Conservation (phyloP, 1,140 invertebrate genomes). For the Scaptodrosophila lebanonensis region DNA sequence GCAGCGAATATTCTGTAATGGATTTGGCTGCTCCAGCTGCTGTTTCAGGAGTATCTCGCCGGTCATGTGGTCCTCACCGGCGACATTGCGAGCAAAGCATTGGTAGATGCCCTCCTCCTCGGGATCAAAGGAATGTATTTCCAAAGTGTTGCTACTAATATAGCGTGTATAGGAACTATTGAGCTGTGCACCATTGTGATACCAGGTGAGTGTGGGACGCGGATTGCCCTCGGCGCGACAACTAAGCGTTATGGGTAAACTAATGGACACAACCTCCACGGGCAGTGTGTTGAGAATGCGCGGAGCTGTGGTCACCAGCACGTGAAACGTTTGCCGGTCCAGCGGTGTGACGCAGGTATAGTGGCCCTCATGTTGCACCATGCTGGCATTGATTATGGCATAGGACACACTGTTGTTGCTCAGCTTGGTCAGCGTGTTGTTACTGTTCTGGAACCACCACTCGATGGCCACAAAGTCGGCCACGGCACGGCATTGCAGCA, state of each 20-base stretch:
- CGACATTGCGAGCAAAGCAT: conserved; percentile 69
- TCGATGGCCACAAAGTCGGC: conserved; percentile 57
- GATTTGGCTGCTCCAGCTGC: conserved; percentile 49
- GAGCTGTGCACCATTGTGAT: conserved; percentile 60
- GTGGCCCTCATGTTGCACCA: conserved; percentile 45
- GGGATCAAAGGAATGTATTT: conserved; percentile 68
- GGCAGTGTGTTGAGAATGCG: conserved; percentile 42
- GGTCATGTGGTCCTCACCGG: conserved; percentile 63
- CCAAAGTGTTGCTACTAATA: conserved; percentile 62
- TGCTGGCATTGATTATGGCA: conserved; percentile 44
- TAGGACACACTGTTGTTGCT: conserved; percentile 61
- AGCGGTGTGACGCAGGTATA: conserved; percentile 58
- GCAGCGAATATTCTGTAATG: conserved; percentile 69
- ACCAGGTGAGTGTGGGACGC: conserved; percentile 58
- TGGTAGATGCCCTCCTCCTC: conserved; percentile 75
- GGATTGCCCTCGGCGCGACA: conserved; percentile 68
- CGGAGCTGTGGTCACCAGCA: conserved; percentile 66
- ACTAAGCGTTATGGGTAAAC: conserved; percentile 47
- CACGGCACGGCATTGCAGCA: conserved; percentile 51
- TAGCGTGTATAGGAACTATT: conserved; percentile 70
- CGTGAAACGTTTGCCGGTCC: conserved; percentile 60
- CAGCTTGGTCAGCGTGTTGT: conserved; percentile 37
- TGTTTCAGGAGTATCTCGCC: conserved; percentile 62
- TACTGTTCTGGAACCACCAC: conserved; percentile 52
- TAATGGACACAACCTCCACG: conserved; percentile 55